Conservation (phyloP, 2,113 vertebrate species). For the Lutjanus erythropterus region DNA sequence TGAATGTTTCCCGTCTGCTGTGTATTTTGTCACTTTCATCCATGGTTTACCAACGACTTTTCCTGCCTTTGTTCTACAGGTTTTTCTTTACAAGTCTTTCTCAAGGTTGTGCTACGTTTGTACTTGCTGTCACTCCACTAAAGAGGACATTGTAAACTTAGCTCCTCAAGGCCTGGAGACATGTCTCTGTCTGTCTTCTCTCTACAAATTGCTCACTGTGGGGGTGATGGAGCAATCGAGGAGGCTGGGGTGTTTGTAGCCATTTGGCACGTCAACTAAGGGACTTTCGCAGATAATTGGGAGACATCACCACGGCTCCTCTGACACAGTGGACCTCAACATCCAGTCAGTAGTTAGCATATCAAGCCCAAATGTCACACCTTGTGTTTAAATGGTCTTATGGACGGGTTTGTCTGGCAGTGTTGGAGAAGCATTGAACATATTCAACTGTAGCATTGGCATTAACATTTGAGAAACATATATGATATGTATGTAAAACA, state of each 20-base stretch:
- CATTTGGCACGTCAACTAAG: conserved; percentile 81
- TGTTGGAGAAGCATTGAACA: neutral
- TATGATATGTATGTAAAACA: neutral
- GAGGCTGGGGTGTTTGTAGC: conserved; percentile 38
- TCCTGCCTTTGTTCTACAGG: conserved; percentile 55
- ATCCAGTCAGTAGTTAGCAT: conserved; percentile 68
- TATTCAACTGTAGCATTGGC: neutral
- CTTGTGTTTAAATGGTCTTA: conserved; percentile 39
- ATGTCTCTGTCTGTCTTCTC: conserved; percentile 48
- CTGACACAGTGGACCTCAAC: conserved; percentile 41
- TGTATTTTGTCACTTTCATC: conserved; percentile 31
- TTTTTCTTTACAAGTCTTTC: conserved; percentile 61
- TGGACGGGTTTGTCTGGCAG: conserved; percentile 17
- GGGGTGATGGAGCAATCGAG: conserved; percentile 40
- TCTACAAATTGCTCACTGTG: conserved; percentile 23
- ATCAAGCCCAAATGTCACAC: conserved; percentile 69
- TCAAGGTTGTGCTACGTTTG: conserved; percentile 63
- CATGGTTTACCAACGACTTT: conserved; percentile 34
- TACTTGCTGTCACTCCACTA: conserved; percentile 33
- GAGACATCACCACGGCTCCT: conserved; percentile 49
- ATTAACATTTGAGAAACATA: conserved; percentile 4
- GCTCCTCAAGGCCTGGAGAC: conserved; percentile 38
- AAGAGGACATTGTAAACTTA: conserved; percentile 62
- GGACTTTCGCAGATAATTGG: conserved; percentile 70
- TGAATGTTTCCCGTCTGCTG: conserved; percentile 15